Base-by-base conservation (phyloP, 1,140 invertebrate species). In the Colletes latitarsis region DNA sequence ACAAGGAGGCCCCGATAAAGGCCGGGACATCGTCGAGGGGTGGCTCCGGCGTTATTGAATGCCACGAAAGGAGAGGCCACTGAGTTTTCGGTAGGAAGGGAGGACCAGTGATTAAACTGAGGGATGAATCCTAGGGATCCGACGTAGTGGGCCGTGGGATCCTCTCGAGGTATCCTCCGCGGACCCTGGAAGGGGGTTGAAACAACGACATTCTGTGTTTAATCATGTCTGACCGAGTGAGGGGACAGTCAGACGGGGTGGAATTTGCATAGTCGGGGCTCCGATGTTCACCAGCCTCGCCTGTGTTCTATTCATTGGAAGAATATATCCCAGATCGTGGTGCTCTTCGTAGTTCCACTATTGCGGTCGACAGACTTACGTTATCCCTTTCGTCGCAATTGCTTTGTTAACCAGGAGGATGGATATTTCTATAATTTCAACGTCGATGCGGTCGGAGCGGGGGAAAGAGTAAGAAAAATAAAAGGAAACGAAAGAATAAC, bases 121-220 rank as follows among this genome's bases (percentile, higher is more conserved):
- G 84, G 88, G 83, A 88, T 84, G 88, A 87, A 89, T 86, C 82
- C 85, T 76, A 79, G 86, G 87, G 89, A 88, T 86, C 79, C 88
- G 46, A 60, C 43, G 53, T 78, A 84, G 77, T 73, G 83, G 68
- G 77, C 76, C 79, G 57, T 70, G 62, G 79, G 82, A 83, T 80
- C 66, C 77, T 78, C 39, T 64, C 72, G 55, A 78, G 88, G 88
- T 77, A 82, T 73, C 76, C 39, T 80, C 77, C 68, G 73, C 75
- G 84, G 77, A 72, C 21, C 66, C 19, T 21, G 60, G 72, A 80
- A 76, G 82, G 82, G 81, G 85, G 70, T 74, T 84, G 88, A 88
- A 91, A 92, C 92, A 93, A 89, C 89, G 88, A 84, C 88, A 87
- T 89, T 92, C 91, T 88, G 88, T 92, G 92, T 93, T 93, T 93